phyloP scores from a whole-genome alignment of 2,888 invertebrate genomes.

The Zeuzera pyrina region DNA sequence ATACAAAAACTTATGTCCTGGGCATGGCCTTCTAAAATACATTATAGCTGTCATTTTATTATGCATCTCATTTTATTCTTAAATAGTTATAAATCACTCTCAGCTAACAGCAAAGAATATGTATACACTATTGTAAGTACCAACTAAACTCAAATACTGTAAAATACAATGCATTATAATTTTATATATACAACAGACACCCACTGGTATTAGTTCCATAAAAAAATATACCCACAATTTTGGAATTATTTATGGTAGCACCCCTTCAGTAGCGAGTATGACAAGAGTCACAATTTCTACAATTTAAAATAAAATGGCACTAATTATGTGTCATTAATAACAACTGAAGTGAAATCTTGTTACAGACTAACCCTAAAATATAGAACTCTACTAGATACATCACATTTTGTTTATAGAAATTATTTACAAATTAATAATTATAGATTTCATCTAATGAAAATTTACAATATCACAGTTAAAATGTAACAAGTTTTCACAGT shows the following conservation, averaged over 20 bases:
- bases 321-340: conserved; percentile 67
- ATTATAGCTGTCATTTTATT: conserved; percentile 67
- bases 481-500: conserved; percentile 71
- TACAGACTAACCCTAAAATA: conserved; percentile 69
- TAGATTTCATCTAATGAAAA: conserved; percentile 69
- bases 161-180: conserved; percentile 64
- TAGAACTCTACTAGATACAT: conserved; percentile 54
- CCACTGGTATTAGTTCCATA: conserved; percentile 70
- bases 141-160: conserved; percentile 70
- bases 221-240: conserved; percentile 71
- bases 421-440: conserved; percentile 64
- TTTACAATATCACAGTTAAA: conserved; percentile 71
- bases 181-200: conserved; percentile 67
- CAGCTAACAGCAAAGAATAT: conserved; percentile 66
- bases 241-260: conserved; percentile 74
- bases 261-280: conserved; percentile 74
- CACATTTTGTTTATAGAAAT: conserved; percentile 54
- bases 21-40: conserved; percentile 65
- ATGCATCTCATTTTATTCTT: conserved; percentile 65
- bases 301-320: conserved; percentile 73
- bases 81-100: conserved; percentile 67
- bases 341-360: conserved; percentile 68
- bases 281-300: conserved; percentile 72
- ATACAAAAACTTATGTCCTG: conserved; percentile 68
- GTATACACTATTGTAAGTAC: conserved; percentile 70